A percentile compares a stretch with the other conserved stretches of the same genome.
These are phyloP conservation scores for Melinopterus prodromus DNA, from an alignment of 2,888 invertebrate species.

Conservation along the genomic window DNA sequence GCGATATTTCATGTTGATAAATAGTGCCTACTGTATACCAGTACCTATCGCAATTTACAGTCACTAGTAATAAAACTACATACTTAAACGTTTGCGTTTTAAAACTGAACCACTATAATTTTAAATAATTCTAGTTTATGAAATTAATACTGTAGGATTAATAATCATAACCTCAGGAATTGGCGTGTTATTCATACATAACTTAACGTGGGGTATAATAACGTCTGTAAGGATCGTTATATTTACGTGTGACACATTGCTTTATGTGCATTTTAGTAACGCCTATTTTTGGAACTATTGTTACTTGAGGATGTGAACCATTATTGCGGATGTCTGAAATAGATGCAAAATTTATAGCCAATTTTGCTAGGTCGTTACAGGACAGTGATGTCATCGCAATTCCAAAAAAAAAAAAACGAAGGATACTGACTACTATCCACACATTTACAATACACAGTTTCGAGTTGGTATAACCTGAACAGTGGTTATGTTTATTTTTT, in stretches of 20 bases:
- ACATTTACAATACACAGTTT: too few species aligned
- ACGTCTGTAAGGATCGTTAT: neutral
- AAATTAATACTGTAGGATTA: neutral
- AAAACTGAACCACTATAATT: neutral
- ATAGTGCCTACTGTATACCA: too few species aligned
- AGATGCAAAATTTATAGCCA: neutral
- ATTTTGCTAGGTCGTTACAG: neutral
- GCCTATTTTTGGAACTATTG: constrained; percentile 4
- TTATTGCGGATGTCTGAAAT: neutral
- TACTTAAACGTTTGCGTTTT: neutral
- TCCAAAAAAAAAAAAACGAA: neutral
- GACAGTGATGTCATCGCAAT: neutral
- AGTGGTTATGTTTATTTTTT: neutral
- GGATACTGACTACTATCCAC: neutral
- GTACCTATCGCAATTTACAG: too few species aligned
- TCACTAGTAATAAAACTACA: neutral
- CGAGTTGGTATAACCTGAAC: neutral
- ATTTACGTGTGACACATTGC: neutral
- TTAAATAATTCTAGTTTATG: neutral
- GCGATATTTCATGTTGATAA: too few species aligned
- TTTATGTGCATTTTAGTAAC: constrained; percentile 4
- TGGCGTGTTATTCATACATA: neutral
- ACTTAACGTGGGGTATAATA: neutral
- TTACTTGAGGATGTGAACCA: neutral
- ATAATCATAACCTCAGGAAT: neutral